Evolutionary conservation across 2,888 invertebrate species (phyloP), one percentile per base, ranked within the genome.

Genomic region (Dendrolimus pini): DNA sequence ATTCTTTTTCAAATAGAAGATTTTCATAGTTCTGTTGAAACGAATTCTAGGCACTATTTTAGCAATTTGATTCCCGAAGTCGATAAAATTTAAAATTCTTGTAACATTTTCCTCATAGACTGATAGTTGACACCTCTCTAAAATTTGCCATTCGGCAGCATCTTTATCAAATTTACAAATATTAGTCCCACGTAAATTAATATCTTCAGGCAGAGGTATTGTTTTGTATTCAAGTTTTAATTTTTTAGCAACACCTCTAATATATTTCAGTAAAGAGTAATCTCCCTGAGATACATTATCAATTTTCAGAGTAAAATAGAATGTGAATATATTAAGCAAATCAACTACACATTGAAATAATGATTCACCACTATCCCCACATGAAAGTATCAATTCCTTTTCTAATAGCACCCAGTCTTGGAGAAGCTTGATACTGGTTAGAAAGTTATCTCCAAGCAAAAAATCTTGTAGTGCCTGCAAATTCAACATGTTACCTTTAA

Each of bases 401-500:
- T 97, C 96, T 57, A 94, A 93, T 58, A 92, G 92, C 65, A 97
- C 89, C 98, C 97, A 98, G 80, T 97, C 97, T 75, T 94, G 95
- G 62, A 96, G 92, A 64, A 97, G 84, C 81, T 95, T 96, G 41
- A 96, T 92, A 63, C 94, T 93, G 42, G 93, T 88, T 47, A 96
- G 77, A 63, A 94, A 88, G 54, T 93, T 92, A 71, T 93, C 92
- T 61, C 92, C 93, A 41, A 87, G 76, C 54, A 94, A 84, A 64
- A 93, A 93, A 57, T 93, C 89, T 62, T 94, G 78, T 62, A 94
- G 78, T 59, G 92, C 92, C 56, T 80, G 80, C 54, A 91, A 78
- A 67, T 92, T 87, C 60, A 94, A 77, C 63, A 80, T 74, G 64
- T 67, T 67, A 47, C 64, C 63, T 56, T 63, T 58, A 14, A 57